phyloP scores from a whole-genome alignment of 2,113 vertebrate species.

The Heptranchias perlo region DNA sequence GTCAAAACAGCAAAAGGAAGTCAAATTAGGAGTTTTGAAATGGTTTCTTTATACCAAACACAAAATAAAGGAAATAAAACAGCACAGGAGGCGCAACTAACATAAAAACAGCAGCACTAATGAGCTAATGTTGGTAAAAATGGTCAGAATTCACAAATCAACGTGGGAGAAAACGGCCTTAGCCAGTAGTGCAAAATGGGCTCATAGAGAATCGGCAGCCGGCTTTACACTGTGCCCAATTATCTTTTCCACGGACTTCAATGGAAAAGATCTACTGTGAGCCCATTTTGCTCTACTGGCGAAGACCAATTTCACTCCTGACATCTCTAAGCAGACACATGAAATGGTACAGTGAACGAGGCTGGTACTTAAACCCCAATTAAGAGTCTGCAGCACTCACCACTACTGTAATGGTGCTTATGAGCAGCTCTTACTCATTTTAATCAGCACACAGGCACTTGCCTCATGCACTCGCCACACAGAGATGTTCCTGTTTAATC shows the following conservation, averaged over 20 bases:
- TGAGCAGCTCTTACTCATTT: background rate
- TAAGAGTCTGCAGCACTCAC: background rate
- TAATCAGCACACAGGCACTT: background rate
- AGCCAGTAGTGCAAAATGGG: background rate
- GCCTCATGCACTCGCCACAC: background rate
- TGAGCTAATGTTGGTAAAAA: background rate
- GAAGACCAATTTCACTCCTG: background rate
- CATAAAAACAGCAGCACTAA: background rate
- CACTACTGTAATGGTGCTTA: background rate
- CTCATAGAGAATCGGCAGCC: background rate
- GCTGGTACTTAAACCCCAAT: background rate
- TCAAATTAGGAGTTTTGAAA: no score
- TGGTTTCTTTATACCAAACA: no score
- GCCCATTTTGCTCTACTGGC: background rate
- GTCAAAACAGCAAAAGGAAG: no score
- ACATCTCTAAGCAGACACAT: background rate
- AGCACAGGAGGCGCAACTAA: background rate
- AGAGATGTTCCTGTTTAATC: background rate
- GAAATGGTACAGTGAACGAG: background rate
- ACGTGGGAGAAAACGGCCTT: background rate
- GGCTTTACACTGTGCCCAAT: background rate
- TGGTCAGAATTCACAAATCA: background rate
- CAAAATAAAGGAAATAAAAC: no score
- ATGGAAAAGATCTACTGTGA: background rate
- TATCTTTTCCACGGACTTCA: background rate